These are phyloP conservation scores for Pasiphila rectangulata DNA, from an alignment of 2,888 invertebrate genomes.

Conservation along the genomic window DNA sequence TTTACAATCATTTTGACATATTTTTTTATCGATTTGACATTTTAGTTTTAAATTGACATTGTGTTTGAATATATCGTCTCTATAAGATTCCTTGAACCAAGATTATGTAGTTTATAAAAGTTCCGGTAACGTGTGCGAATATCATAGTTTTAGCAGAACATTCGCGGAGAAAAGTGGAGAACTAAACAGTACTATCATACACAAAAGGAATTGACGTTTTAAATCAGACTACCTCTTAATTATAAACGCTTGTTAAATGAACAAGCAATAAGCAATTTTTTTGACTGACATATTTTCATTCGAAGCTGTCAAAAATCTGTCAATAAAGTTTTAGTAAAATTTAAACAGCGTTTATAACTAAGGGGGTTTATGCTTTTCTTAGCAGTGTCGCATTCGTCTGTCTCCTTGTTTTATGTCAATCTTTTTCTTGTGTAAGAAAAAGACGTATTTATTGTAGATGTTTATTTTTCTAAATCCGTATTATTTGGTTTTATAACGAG, in stretches of 20 bases:
- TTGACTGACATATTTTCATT: too few species aligned
- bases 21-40: slow-evolving; percentile 64
- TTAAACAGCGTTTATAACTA: background rate
- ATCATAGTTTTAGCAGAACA: slow-evolving; percentile 22
- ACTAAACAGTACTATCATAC: background rate
- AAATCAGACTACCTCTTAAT: too few species aligned
- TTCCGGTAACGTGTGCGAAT: slow-evolving; percentile 8
- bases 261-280: too few species aligned
- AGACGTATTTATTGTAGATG: slow-evolving; percentile 72
- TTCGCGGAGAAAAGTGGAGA: slow-evolving; percentile 27
- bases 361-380: slow-evolving; percentile 23
- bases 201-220: slow-evolving; percentile 9
- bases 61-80: slow-evolving; percentile 30
- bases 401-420: slow-evolving; percentile 23
- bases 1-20: slow-evolving; percentile 43
- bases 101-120: background rate
- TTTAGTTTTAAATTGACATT: slow-evolving; percentile 44
- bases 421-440: slow-evolving; percentile 35
- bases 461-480: slow-evolving; percentile 73
- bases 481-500: slow-evolving; percentile 53
- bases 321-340: too few species aligned
- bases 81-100: background rate
- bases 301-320: too few species aligned
- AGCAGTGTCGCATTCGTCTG: slow-evolving; percentile 26
- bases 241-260: too few species aligned